Conservation (phyloP, 2,113 vertebrate genomes). For the Hyla sarda region DNA sequence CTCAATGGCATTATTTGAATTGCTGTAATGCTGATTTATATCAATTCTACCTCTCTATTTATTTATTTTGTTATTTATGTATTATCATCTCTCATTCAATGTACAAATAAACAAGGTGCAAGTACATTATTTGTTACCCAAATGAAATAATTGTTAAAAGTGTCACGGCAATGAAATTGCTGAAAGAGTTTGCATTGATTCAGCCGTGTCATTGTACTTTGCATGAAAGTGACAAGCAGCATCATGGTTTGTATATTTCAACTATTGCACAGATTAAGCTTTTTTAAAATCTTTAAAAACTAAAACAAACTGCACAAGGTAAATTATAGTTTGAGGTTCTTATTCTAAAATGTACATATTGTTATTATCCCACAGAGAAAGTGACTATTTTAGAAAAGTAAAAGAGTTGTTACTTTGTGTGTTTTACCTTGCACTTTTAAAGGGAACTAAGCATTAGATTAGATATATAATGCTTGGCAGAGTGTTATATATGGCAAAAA, state of each 20-base stretch:
- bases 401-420: no score
- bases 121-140: neutral
- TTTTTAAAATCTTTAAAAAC: neutral
- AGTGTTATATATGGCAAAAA: no score
- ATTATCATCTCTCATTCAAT: neutral
- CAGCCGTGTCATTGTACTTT: neutral
- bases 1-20: no score
- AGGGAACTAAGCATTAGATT: no score
- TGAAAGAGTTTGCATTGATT: constrained; percentile 32
- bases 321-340: no score
- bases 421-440: no score
- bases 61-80: neutral
- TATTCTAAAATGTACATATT: no score
- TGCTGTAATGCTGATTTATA: no score
- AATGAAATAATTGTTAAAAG: constrained; percentile 14
- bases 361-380: no score
- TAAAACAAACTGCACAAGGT: no score
- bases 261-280: neutral
- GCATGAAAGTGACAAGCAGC: constrained; percentile 26
- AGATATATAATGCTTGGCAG: no score
- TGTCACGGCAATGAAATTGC: constrained; percentile 4
- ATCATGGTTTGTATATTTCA: neutral
- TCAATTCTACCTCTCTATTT: neutral
- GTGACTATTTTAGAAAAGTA: no score
- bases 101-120: neutral